Conservation (phyloP, 2,797 vertebrate species). For the Microctenopoma stevenorrisi region DNA sequence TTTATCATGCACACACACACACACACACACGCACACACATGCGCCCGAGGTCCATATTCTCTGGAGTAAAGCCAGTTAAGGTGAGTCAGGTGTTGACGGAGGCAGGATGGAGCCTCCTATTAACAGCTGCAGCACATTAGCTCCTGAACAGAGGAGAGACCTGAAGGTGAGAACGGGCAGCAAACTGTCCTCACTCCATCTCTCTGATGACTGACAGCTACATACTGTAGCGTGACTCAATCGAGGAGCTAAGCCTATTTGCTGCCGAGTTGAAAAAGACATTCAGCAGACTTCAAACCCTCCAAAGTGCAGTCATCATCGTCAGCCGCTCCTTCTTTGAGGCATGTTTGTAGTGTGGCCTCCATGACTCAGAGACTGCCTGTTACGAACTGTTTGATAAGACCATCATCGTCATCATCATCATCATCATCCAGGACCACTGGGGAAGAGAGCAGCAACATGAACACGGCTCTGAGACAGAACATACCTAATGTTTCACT, state of each 20-base stretch:
- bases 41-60: constrained; percentile 19
- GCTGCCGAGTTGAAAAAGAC: constrained; percentile 29
- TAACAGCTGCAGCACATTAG: constrained; percentile 60
- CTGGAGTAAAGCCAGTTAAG: constrained; percentile 43
- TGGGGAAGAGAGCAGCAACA: constrained; percentile 12
- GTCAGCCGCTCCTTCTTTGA: not conserved
- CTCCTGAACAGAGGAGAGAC: constrained; percentile 17
- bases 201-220: not conserved
- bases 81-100: constrained; percentile 59
- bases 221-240: constrained; percentile 17
- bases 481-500: not conserved
- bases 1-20: constrained; percentile 17
- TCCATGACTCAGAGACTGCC: constrained; percentile 18
- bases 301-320: constrained; percentile 12
- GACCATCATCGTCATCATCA: not conserved
- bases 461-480: constrained; percentile 15
- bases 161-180: constrained; percentile 20
- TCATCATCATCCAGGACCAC: constrained; percentile 11
- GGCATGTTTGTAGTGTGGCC: constrained; percentile 7
- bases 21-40: constrained; percentile 21
- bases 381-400: constrained; percentile 42
- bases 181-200: constrained; percentile 27
- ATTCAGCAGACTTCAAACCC: constrained; percentile 29
- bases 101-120: constrained; percentile 46
- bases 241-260: constrained; percentile 27